A percentile compares a stretch with the other conserved stretches of the same genome.
These are phyloP conservation scores for Pristionchus fissidentatus DNA, from an alignment of 2,888 invertebrate species.

Conservation along the genomic window DNA sequence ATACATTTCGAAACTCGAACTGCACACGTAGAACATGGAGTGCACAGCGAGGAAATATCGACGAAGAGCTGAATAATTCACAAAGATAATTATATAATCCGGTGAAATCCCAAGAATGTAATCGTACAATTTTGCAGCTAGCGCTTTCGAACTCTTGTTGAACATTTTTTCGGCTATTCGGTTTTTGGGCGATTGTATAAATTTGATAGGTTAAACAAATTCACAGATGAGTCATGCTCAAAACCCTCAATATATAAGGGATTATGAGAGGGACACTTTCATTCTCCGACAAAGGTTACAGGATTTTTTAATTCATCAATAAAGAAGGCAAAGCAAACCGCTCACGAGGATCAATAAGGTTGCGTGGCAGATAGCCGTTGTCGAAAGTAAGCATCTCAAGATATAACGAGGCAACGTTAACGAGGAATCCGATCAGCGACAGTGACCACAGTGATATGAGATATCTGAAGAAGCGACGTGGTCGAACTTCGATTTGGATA, in stretches of 20 bases:
- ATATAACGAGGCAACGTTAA: background rate
- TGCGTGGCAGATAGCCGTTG: background rate
- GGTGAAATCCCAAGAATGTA: background rate
- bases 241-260: background rate
- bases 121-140: too few species aligned
- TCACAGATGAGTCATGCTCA: too few species aligned
- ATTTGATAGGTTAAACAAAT: too few species aligned
- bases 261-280: too few species aligned
- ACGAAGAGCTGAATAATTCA: background rate
- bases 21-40: background rate
- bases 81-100: background rate
- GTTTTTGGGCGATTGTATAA: too few species aligned
- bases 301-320: too few species aligned
- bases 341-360: background rate
- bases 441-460: background rate
- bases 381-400: background rate
- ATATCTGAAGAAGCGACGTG: background rate
- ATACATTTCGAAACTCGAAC: slow-evolving; percentile 5
- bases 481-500: background rate
- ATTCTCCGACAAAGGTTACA: too few species aligned
- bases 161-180: background rate
- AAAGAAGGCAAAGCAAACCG: too few species aligned
- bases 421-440: background rate
- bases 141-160: too few species aligned
- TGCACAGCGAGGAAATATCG: background rate